Evolutionary conservation across 2,888 invertebrate genomes (phyloP).

Genomic region (Hirtodrosophila cameraria): DNA sequence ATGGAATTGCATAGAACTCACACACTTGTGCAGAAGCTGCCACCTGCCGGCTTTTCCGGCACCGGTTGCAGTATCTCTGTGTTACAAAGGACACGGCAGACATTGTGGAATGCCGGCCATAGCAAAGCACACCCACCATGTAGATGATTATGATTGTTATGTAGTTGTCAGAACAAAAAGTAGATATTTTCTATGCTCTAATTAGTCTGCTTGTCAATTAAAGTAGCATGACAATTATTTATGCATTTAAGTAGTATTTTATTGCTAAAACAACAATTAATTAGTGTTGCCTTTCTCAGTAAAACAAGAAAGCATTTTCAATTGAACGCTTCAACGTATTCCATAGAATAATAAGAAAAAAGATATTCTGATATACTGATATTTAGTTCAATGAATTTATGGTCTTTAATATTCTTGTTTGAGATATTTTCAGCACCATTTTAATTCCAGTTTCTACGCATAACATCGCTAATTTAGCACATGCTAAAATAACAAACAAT

Average conservation of each 20-base stretch:
- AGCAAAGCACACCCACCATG: slow-evolving; percentile 3
- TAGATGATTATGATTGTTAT: slow-evolving; percentile 32
- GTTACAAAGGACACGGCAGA: slow-evolving; percentile 7
- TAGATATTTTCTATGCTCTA: slow-evolving; percentile 18
- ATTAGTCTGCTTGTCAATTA: slow-evolving; percentile 47
- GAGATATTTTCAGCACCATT: too few species aligned
- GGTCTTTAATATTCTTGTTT: too few species aligned
- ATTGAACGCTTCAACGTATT: too few species aligned
- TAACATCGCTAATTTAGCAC: not conserved
- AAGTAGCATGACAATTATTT: slow-evolving; percentile 15
- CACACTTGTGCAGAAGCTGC: slow-evolving; percentile 23
- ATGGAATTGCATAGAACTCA: slow-evolving; percentile 43
- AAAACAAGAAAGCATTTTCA: too few species aligned
- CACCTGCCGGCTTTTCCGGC: slow-evolving; percentile 21
- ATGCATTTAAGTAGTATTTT: slow-evolving; percentile 14
- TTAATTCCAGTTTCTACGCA: too few species aligned
- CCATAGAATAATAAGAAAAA: too few species aligned
- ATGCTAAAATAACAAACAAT: not conserved
- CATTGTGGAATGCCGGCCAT: slow-evolving; percentile 2
- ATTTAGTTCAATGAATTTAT: too few species aligned
- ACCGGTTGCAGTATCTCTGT: not conserved
- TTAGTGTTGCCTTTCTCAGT: too few species aligned
- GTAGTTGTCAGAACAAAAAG: slow-evolving; percentile 8
- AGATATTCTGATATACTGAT: too few species aligned
- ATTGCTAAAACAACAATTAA: too few species aligned